phyloP scores from a whole-genome alignment of 1,140 invertebrate species.

The Gryllus bimaculatus region DNA sequence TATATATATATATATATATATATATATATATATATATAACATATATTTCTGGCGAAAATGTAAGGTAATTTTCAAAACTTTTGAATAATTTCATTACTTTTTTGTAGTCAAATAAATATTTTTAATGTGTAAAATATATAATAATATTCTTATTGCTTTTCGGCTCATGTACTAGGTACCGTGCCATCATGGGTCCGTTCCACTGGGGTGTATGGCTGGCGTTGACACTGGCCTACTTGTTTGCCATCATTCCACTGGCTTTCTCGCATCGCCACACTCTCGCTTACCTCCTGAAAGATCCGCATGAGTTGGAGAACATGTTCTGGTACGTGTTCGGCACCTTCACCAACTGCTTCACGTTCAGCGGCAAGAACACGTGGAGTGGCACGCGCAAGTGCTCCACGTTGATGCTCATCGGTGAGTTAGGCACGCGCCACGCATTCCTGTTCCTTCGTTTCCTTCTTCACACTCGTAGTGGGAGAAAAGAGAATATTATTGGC shows the following conservation, averaged over 20 bases:
- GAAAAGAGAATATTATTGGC: too few species aligned
- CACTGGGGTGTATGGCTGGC: constrained; percentile 65
- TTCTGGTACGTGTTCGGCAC: constrained; percentile 62
- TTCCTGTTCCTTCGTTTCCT: too few species aligned
- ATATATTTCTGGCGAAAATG: too few species aligned
- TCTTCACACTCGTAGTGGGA: too few species aligned
- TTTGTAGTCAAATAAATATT: too few species aligned
- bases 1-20: too few species aligned
- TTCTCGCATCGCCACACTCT: constrained; percentile 57
- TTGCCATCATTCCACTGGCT: constrained; percentile 56
- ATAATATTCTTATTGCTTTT: too few species aligned
- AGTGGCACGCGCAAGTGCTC: constrained; percentile 54
- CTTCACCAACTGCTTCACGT: constrained; percentile 68
- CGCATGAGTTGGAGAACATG: constrained; percentile 28
- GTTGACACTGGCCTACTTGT: constrained; percentile 55
- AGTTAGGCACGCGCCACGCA: neutral
- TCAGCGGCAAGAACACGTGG: constrained; percentile 56
- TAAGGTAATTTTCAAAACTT: too few species aligned
- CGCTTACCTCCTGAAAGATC: constrained; percentile 48
- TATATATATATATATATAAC: too few species aligned
- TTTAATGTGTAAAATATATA: too few species aligned
- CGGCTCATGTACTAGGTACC: constrained; percentile 41
- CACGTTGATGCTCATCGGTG: constrained; percentile 57
- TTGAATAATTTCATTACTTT: too few species aligned
- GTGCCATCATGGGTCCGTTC: constrained; percentile 71